Percentiles rank a stretch among this genome's conserved stretches.
These are phyloP conservation scores for Coregonus clupeaformis DNA, from an alignment of 2,113 vertebrate species.

Conservation along the genomic window DNA sequence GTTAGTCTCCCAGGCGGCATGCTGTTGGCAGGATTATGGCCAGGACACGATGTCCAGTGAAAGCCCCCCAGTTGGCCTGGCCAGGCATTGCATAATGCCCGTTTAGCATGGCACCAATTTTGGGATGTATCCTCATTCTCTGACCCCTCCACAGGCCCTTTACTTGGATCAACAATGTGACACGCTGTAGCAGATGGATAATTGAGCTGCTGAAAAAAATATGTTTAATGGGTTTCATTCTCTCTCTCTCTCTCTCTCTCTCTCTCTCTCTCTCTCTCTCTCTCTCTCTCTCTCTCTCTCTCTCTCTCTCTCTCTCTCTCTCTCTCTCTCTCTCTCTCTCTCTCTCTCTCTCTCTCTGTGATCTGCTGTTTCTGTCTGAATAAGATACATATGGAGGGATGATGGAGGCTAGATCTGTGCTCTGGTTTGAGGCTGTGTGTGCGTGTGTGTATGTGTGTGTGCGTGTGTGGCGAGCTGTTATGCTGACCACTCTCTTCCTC, in stretches of 20 bases:
- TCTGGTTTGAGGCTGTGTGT: too few species aligned
- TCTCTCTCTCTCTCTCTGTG: conserved; percentile 25
- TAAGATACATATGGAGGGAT: too few species aligned
- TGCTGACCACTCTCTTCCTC: not conserved
- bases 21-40: conserved; percentile 71
- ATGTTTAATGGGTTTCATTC: conserved; percentile 27
- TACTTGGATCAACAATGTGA: conserved; percentile 53
- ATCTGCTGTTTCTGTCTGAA: conserved; percentile 39
- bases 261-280: conserved; percentile 4
- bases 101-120: conserved; percentile 70
- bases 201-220: conserved; percentile 47
- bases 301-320: too few species aligned
- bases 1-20: conserved; percentile 36
- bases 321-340: too few species aligned
- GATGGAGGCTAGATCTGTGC: too few species aligned
- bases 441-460: conserved; percentile 6
- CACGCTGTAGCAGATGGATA: conserved; percentile 63
- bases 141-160: conserved; percentile 60
- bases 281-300: not conserved
- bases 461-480: too few species aligned
- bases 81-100: conserved; percentile 70
- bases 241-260: not conserved
- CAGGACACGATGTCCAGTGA: conserved; percentile 73
- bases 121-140: conserved; percentile 64
- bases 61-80: conserved; percentile 56